A percentile compares a stretch with the other conserved stretches of the same genome.
phyloP scores from a whole-genome alignment of 2,888 invertebrate genomes.

The Lypha dubia region DNA sequence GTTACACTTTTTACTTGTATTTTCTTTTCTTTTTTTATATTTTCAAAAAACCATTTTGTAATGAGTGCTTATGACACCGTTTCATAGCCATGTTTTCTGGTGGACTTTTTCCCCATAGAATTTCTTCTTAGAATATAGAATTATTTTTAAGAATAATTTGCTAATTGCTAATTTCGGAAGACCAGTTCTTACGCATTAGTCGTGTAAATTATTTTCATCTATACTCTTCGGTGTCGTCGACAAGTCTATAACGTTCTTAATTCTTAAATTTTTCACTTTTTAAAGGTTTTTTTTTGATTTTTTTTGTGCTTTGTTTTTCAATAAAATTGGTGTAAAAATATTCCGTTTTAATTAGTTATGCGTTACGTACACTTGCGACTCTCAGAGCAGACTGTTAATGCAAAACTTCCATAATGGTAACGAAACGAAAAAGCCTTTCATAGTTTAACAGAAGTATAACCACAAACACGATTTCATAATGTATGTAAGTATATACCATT shows the following conservation, averaged over 20 bases:
- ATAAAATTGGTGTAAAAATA: conserved; percentile 20
- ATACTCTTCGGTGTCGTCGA: conserved; percentile 61
- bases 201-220: conserved; percentile 34
- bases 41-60: conserved; percentile 13
- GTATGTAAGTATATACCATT: too few relatives aligned
- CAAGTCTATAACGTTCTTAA: conserved; percentile 66
- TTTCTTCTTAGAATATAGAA: conserved; percentile 15
- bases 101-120: conserved; percentile 3
- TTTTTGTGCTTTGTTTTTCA: conserved; percentile 1
- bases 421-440: conserved; percentile 33
- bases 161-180: conserved; percentile 60
- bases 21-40: conserved; percentile 14
- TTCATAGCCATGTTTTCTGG: conserved; percentile 55
- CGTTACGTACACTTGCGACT: conserved; percentile 61
- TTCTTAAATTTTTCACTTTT: conserved; percentile 55
- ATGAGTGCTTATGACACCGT: conserved; percentile 53
- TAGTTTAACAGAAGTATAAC: conserved; percentile 49
- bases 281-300: conserved; percentile 54
- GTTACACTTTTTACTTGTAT: not conserved
- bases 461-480: conserved; percentile 22
- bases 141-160: conserved; percentile 41
- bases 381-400: conserved; percentile 61
- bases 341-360: conserved; percentile 37
- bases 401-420: conserved; percentile 20
- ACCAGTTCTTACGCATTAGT: conserved; percentile 66